phyloP scores from a whole-genome alignment of 2,888 invertebrate genomes.

The Coenonympha glycerion region DNA sequence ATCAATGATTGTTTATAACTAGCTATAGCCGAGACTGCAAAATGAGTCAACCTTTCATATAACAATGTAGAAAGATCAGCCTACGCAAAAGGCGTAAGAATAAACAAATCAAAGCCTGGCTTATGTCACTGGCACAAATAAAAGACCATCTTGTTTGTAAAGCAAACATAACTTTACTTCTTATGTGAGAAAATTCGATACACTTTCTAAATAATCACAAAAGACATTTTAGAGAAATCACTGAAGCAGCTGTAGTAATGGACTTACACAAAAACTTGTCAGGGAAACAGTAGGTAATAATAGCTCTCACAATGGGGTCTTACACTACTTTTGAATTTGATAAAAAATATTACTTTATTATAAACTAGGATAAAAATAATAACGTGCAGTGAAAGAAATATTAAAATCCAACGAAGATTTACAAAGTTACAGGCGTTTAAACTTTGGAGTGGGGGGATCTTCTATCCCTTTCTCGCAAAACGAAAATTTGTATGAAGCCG shows the following conservation, averaged over 20 bases:
- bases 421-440: no score
- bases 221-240: conserved; percentile 18
- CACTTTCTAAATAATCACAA: conserved; percentile 20
- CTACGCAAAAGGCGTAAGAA: neutral
- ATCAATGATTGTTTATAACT: no score
- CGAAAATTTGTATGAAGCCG: no score
- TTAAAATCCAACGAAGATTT: no score
- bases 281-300: neutral
- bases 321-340: no score
- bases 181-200: conserved; percentile 13
- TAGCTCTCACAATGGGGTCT: neutral
- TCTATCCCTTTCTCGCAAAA: no score
- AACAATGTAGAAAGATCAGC: neutral
- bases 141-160: neutral
- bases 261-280: conserved; percentile 12
- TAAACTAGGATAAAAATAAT: no score
- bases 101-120: neutral
- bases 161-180: neutral
- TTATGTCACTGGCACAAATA: neutral
- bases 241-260: conserved; percentile 2
- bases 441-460: no score
- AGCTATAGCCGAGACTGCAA: neutral
- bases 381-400: no score
- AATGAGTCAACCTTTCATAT: neutral
- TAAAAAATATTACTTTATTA: no score